Conservation (phyloP, 1,140 invertebrate genomes). For the Pseudomyrmex concolor region DNA sequence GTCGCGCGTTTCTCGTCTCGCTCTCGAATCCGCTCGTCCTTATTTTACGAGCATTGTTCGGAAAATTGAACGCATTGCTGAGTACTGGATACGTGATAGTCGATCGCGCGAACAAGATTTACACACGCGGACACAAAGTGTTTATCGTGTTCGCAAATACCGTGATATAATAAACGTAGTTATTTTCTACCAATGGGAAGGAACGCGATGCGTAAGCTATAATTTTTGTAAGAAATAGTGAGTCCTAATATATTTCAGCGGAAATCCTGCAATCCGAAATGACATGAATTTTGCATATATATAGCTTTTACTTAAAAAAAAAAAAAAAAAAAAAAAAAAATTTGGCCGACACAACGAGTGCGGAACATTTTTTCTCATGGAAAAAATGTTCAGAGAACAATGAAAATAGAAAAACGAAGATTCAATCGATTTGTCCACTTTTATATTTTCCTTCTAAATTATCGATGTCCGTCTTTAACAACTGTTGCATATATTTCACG, state of each 20-base stretch:
- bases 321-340: neutral
- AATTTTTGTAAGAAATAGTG: neutral
- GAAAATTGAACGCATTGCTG: constrained; percentile 68
- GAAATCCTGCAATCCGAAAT: no score
- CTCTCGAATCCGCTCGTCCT: constrained; percentile 38
- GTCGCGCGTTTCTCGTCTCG: constrained; percentile 40
- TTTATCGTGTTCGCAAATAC: no score
- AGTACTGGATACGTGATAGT: constrained; percentile 18
- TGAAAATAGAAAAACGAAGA: constrained; percentile 51
- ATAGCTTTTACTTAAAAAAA: no score
- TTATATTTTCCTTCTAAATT: neutral
- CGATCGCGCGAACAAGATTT: neutral
- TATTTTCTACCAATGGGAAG: neutral
- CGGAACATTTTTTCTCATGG: constrained; percentile 27
- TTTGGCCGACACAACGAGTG: constrained; percentile 71
- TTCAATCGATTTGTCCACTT: constrained; percentile 58
- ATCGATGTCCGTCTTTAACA: neutral
- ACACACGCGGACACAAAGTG: no score
- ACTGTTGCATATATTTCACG: neutral
- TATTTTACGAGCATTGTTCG: constrained; percentile 56
- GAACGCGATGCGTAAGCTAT: neutral
- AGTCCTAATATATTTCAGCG: no score
- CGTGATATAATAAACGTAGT: no score
- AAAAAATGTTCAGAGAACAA: constrained; percentile 52
- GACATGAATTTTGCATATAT: no score